Conservation (phyloP, 1,140 invertebrate genomes). For the Drosophila leontia region DNA sequence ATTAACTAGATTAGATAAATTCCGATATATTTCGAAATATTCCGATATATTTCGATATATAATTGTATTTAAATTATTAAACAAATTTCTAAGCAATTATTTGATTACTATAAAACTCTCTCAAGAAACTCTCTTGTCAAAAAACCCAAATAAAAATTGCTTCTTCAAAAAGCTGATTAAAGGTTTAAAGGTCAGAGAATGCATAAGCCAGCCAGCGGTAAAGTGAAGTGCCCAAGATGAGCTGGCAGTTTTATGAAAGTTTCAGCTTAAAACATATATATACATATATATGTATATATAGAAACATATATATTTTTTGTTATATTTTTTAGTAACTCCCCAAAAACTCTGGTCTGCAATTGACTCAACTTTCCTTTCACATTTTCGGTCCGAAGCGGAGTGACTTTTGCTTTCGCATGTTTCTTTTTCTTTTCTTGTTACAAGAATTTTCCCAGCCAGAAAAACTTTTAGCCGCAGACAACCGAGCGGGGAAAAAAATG, state of each 20-base stretch:
- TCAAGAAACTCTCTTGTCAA: too few species aligned
- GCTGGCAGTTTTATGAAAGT: conserved; percentile 37
- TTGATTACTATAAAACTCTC: neutral
- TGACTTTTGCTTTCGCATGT: conserved; percentile 40
- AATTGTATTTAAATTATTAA: too few species aligned
- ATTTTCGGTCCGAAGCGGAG: conserved; percentile 23
- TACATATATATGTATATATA: neutral
- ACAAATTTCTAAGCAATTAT: too few species aligned
- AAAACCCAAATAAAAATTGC: too few species aligned
- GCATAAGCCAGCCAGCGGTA: conserved; percentile 10
- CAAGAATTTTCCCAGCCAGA: conserved; percentile 32
- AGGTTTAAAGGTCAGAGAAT: conserved; percentile 7
- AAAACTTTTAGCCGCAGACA: conserved; percentile 54
- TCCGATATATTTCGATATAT: too few species aligned
- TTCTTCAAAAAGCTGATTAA: conserved; percentile 3
- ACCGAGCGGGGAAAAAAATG: neutral
- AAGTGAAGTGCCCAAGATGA: conserved; percentile 33
- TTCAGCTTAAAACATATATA: conserved; percentile 2
- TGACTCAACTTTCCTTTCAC: conserved; percentile 46
- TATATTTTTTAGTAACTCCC: conserved; percentile 21
- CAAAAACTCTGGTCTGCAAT: conserved; percentile 33
- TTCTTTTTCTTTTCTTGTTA: conserved; percentile 22
- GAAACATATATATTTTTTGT: neutral
- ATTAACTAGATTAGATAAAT: too few species aligned
- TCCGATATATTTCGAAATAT: too few species aligned